A percentile compares a stretch with the other conserved stretches of the same genome.
These are phyloP conservation scores for Linnaemya vulpina DNA, from an alignment of 2,888 invertebrate species.

Conservation along the genomic window DNA sequence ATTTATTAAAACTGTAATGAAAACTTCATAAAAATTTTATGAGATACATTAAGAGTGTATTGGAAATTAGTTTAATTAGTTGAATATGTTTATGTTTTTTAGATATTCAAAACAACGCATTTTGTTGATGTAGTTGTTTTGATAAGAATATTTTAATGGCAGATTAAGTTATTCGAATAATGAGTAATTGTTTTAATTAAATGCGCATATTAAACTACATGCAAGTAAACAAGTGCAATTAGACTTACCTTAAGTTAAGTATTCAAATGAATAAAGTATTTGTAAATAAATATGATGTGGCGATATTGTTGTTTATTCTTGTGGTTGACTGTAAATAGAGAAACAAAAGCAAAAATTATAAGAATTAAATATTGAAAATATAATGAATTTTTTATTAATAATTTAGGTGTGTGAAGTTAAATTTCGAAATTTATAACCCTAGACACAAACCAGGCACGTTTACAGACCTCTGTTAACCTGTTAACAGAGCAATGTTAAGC, in stretches of 20 bases:
- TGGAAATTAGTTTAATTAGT: constrained; percentile 42
- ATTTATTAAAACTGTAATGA: constrained; percentile 40
- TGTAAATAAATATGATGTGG: constrained; percentile 11
- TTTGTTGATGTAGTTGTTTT: not conserved
- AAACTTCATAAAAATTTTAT: not conserved
- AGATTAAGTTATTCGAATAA: not conserved
- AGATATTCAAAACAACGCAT: not conserved
- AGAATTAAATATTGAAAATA: not conserved
- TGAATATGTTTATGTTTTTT: not conserved
- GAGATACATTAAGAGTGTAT: not conserved
- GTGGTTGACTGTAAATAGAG: constrained; percentile 46
- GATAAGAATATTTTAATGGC: not conserved
- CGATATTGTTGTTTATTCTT: constrained; percentile 36
- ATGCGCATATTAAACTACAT: not conserved
- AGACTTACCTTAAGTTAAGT: constrained; percentile 41
- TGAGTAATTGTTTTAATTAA: not conserved
- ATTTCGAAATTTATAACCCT: no score
- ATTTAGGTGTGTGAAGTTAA: not conserved
- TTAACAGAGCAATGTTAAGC: no score
- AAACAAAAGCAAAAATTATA: no score
- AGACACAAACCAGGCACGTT: no score
- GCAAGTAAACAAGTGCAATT: not conserved
- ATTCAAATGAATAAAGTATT: constrained; percentile 26
- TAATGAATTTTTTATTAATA: not conserved
- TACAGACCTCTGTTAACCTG: no score